These are phyloP conservation scores for Bimastos eiseni DNA, from an alignment of 2,888 invertebrate species.

Conservation along the genomic window DNA sequence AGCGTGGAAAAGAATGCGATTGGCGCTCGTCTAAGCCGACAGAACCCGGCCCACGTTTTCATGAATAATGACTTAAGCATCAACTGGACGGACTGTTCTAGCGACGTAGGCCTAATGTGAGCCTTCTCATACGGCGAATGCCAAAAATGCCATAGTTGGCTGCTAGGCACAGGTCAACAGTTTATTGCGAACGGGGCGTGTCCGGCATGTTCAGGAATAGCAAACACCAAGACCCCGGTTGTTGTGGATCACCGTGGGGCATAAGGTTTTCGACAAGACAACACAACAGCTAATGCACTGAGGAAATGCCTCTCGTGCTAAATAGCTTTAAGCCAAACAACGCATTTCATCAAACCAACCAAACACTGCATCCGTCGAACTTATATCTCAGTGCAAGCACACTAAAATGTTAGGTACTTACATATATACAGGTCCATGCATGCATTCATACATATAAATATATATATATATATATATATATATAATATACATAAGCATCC, in stretches of 20 bases:
- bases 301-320: neutral
- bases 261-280: neutral
- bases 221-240: neutral
- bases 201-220: neutral
- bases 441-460: too few species aligned
- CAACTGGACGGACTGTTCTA: neutral
- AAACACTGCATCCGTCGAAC: neutral
- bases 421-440: too few species aligned
- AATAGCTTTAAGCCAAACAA: neutral
- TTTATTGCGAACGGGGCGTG: neutral
- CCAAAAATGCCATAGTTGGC: constrained; percentile 25
- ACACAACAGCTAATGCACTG: neutral
- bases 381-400: neutral
- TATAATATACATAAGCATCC: too few species aligned
- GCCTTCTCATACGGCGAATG: neutral
- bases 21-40: neutral
- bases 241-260: constrained; percentile 2
- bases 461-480: too few species aligned
- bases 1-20: neutral
- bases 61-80: neutral
- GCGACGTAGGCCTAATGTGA: neutral
- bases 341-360: neutral
- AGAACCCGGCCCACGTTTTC: neutral
- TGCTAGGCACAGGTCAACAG: neutral
- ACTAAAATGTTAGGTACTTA: neutral